A percentile compares a stretch with the other conserved stretches of the same genome.
Conservation (phyloP, 2,797 vertebrate genomes). For the Manis crassicaudata region DNA sequence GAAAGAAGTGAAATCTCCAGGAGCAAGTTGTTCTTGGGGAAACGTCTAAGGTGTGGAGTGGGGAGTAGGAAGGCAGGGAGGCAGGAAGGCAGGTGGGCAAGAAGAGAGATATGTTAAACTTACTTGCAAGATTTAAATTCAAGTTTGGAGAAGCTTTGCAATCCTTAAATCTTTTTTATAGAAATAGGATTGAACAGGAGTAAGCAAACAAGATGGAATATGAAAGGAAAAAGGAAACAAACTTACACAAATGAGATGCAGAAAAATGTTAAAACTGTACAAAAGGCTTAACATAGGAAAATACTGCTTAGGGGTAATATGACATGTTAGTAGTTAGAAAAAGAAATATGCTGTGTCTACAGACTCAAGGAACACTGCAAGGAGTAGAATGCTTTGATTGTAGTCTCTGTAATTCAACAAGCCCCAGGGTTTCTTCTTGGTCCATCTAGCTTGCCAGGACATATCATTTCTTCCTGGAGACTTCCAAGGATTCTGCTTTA, state of each 20-base stretch:
- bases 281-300: background rate
- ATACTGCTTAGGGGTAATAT: background rate
- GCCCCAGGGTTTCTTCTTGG: background rate
- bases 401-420: background rate
- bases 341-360: background rate
- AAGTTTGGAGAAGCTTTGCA: background rate
- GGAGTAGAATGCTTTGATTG: background rate
- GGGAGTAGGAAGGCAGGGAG: background rate
- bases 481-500: background rate
- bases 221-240: background rate
- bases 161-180: background rate
- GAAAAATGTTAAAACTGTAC: slow-evolving; percentile 32
- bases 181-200: background rate
- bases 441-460: background rate
- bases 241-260: slow-evolving; percentile 29
- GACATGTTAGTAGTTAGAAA: background rate
- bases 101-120: background rate
- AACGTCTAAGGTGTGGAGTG: background rate
- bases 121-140: background rate
- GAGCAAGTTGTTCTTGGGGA: background rate
- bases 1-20: background rate
- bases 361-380: background rate
- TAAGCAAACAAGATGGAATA: background rate
- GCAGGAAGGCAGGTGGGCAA: background rate
- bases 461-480: background rate